Base-by-base conservation (phyloP, 2,888 invertebrate genomes). In the Torymus tubicola region DNA sequence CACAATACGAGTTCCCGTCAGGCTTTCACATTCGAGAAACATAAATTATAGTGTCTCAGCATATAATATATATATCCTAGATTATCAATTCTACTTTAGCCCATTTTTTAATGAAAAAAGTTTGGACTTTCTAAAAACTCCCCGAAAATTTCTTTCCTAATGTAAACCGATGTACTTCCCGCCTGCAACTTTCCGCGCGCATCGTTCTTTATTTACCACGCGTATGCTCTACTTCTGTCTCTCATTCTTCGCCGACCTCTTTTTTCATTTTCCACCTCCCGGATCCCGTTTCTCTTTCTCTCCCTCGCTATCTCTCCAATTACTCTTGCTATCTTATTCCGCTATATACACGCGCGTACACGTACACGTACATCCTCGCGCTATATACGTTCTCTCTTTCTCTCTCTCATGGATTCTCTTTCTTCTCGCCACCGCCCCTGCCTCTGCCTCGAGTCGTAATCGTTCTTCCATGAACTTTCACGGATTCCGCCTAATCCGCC, bases 381-480 rank as follows among this genome's bases (percentile, higher is more conserved):
- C 31, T 31, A 31, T 8, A 42, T 8, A 0, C 42, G 5, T 8
- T 42, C 42, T 31, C 31, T 31, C 42, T 42, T 8, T 42, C 42
- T n/a, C 42, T n/a, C 12, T 16, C 24, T 12, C 12, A n/a, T 5
- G 10, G 24, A 11, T 42, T 42, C 68, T n/a, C 57, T 16, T 50
- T 70, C 70, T 53, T 24, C 24, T 24, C 42, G 42, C 52, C 67
- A 42, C 21, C 52, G 50, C 52, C n/a, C 18, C 53, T 42, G 8
- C 42, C 42, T 8, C 42, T 42, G 24, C 14, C 24, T 60, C 60
- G 55, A 72, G 67, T 61, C 42, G 72, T 63, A 67, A 73, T 76
- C 71, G 72, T 63, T 72, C 72, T 76, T 81, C 61, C 76, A 74
- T 80, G 79, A 80, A 80, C 71, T 76, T 80, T 75, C 57, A 71